Evolutionary conservation across 2,797 vertebrate genomes (phyloP), one percentile per base, ranked within the genome.

Genomic region (Carcharodon carcharias): DNA sequence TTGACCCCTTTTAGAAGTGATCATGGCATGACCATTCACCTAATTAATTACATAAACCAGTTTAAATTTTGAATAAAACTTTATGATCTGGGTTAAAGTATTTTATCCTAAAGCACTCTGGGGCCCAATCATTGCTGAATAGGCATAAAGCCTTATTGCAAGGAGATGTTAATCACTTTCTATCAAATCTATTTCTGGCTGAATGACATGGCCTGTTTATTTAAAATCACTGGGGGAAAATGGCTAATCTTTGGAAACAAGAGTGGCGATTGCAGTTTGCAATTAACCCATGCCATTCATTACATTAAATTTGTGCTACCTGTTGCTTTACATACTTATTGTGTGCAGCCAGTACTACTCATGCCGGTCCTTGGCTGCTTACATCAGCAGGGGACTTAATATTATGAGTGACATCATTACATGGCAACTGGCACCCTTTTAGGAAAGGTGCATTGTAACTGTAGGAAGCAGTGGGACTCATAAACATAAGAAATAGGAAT

Each of bases 31-130:
- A 93, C 58, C 58, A 92, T 92, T 92, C 31, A 65, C 58, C 16
- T 65, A 65, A 93, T 93, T 93, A 65, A 93, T 65, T 40, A 63
- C 18, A 58, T 31, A 89, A 89, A 63, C 5, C 89, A 40, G n/a
- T 93, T 93, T 93, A 93, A 93, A 93, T 65, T 93, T 18, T 93
- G 58, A 93, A 93, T 65, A 93, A 93, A 65, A 40, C n/a, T n/a
- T 93, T 65, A 65, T 93, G 89, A 45, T n/a, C 89, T 65, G 58
- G 5, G 45, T 65, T 92, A 26, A 93, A 93, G 21, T 63, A 63
- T 65, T 93, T 93, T 93, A 7, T 63, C 23, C 89, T 9, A n/a
- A 93, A 63, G 61, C n/a, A 63, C 61, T 93, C 61, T 28, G 35
- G 61, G 61, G 89, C 63, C 35, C 23, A 40, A 8, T 63, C 65